A percentile compares a stretch with the other conserved stretches of the same genome.
These are phyloP conservation scores for Bombus superbus DNA, from an alignment of 1,140 invertebrate species.

Conservation along the genomic window DNA sequence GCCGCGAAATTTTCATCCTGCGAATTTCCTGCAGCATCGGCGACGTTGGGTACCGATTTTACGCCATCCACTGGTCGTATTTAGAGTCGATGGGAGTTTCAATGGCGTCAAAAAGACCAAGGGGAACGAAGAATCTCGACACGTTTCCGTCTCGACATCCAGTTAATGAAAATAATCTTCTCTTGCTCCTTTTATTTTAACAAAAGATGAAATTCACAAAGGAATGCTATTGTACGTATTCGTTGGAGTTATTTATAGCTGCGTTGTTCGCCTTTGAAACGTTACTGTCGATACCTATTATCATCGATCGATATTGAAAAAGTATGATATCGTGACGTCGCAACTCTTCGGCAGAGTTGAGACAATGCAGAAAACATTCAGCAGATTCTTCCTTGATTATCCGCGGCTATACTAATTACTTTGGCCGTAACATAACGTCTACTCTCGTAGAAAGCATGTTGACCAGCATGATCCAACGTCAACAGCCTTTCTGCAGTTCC, in stretches of 20 bases:
- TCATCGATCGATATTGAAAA: too few relatives aligned
- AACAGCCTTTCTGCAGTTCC: too few relatives aligned
- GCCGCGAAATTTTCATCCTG: not conserved
- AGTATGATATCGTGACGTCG: too few relatives aligned
- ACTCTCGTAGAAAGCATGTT: too few relatives aligned
- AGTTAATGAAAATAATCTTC: not conserved
- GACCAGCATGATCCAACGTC: too few relatives aligned
- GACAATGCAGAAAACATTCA: too few relatives aligned
- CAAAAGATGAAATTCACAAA: not conserved
- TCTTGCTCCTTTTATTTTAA: not conserved
- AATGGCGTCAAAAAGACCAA: not conserved
- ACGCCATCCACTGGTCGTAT: not conserved
- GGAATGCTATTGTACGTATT: not conserved
- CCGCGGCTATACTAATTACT: accelerated
- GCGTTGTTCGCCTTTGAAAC: too few relatives aligned
- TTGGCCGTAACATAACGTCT: too few relatives aligned
- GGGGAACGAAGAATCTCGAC: not conserved
- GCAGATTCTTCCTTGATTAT: too few relatives aligned
- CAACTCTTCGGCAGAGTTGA: too few relatives aligned
- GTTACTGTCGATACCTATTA: too few relatives aligned
- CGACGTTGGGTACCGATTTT: not conserved
- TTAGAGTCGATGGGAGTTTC: not conserved
- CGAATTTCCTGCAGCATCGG: not conserved
- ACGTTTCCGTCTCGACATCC: too few relatives aligned
- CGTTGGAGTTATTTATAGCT: not conserved